A percentile compares a stretch with the other conserved stretches of the same genome.
Conservation (phyloP, 2,888 invertebrate species). For the Germaria angustata region DNA sequence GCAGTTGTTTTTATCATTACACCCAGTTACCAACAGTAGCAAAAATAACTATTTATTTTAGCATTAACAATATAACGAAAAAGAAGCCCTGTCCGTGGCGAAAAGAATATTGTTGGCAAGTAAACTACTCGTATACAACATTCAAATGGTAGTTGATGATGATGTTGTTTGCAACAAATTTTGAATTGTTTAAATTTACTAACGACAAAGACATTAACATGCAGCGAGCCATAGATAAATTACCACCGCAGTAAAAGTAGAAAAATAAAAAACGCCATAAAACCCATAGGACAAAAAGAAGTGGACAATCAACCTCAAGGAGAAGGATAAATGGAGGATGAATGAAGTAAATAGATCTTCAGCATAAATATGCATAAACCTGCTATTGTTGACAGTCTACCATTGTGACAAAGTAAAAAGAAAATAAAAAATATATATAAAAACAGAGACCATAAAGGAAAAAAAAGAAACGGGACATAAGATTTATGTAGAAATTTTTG, state of each 20-base stretch:
- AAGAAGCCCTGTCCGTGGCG: neutral
- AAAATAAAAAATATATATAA: neutral
- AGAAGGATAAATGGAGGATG: slow-evolving; percentile 28
- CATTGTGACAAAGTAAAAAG: slow-evolving; percentile 45
- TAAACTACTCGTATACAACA: neutral
- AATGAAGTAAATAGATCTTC: slow-evolving; percentile 6
- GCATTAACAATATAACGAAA: slow-evolving; percentile 19
- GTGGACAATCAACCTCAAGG: slow-evolving; percentile 32
- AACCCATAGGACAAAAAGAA: slow-evolving; percentile 27
- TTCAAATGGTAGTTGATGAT: slow-evolving; percentile 20
- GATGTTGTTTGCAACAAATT: slow-evolving; percentile 60
- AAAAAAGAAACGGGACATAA: slow-evolving; percentile 11
- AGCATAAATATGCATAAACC: slow-evolving; percentile 47
- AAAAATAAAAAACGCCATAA: slow-evolving; percentile 22
- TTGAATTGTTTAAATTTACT: slow-evolving; percentile 62
- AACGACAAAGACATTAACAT: slow-evolving; percentile 66
- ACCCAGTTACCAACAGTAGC: slow-evolving; percentile 18
- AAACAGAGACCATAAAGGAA: neutral
- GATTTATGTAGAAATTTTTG: slow-evolving; percentile 45
- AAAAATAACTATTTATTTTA: slow-evolving; percentile 46
- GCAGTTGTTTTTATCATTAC: neutral
- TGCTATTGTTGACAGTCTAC: slow-evolving; percentile 61
- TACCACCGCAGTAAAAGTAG: slow-evolving; percentile 49
- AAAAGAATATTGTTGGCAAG: slow-evolving; percentile 9
- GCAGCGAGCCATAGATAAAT: slow-evolving; percentile 64